Evolutionary conservation across 2,797 vertebrate genomes (phyloP).

Genomic region (Taeniopygia guttata): DNA sequence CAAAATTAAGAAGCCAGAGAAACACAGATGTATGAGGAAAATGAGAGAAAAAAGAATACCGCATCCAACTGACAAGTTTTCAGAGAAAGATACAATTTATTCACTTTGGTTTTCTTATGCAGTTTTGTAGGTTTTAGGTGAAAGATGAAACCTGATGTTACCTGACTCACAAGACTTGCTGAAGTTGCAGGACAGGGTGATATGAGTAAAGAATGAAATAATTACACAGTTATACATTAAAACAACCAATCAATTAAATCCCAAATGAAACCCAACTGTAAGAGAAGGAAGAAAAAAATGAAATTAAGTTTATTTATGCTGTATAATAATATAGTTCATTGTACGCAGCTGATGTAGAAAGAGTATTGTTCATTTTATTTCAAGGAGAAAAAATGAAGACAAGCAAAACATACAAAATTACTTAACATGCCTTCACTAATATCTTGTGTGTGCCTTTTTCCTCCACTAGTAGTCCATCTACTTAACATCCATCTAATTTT

Average conservation of each 20-base stretch:
- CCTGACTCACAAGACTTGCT: background rate
- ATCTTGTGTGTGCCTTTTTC: background rate
- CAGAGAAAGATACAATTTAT: background rate
- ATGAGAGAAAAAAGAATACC: background rate
- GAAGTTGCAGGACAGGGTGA: background rate
- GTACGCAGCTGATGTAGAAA: background rate
- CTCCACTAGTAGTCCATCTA: background rate
- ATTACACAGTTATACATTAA: background rate
- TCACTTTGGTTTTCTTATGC: background rate
- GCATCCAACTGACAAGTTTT: background rate
- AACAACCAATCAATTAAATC: background rate
- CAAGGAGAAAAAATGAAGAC: background rate
- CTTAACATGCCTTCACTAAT: background rate
- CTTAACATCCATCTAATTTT: background rate
- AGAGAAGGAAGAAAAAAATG: background rate
- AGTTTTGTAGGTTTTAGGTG: background rate
- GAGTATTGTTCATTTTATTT: background rate
- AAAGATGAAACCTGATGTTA: background rate
- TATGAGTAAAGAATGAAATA: background rate
- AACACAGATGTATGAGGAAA: background rate
- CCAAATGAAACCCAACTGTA: background rate
- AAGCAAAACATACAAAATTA: background rate
- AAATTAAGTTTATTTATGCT: background rate
- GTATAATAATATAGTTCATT: background rate
- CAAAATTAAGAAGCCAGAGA: background rate